phyloP scores from a whole-genome alignment of 2,797 vertebrate genomes.

The Sebastes jordani region DNA sequence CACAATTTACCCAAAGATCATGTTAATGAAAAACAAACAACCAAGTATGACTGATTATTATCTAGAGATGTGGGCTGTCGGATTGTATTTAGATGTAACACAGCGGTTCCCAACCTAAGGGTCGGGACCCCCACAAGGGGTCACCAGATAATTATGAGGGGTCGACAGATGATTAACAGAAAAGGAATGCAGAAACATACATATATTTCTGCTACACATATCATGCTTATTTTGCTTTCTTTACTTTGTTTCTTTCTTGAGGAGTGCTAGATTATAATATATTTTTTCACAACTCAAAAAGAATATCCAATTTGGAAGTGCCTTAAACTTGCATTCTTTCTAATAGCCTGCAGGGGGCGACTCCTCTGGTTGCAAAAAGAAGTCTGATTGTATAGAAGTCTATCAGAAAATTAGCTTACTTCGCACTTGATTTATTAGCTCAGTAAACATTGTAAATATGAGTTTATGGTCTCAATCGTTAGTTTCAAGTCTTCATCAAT shows the following conservation, averaged over 20 bases:
- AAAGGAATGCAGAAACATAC: neutral
- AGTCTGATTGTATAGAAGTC: no score
- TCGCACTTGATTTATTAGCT: no score
- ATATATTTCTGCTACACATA: no score
- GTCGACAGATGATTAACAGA: neutral
- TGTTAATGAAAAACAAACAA: neutral
- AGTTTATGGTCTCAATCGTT: no score
- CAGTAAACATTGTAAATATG: no score
- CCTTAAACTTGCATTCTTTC: no score
- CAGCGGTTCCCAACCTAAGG: neutral
- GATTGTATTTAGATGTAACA: neutral
- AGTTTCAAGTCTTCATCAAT: no score
- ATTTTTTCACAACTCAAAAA: neutral
- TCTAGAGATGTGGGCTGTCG: neutral
- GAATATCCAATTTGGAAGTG: no score
- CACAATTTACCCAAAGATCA: neutral
- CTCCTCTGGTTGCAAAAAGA: no score
- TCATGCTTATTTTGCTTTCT: no score
- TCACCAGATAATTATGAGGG: neutral
- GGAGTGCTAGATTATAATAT: neutral
- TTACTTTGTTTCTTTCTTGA: neutral
- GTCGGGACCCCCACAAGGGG: neutral
- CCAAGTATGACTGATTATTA: neutral
- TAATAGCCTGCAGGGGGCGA: no score
- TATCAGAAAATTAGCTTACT: no score